Evolutionary conservation across 1,140 invertebrate genomes (phyloP).

Genomic region (Drosophila bipectinata): DNA sequence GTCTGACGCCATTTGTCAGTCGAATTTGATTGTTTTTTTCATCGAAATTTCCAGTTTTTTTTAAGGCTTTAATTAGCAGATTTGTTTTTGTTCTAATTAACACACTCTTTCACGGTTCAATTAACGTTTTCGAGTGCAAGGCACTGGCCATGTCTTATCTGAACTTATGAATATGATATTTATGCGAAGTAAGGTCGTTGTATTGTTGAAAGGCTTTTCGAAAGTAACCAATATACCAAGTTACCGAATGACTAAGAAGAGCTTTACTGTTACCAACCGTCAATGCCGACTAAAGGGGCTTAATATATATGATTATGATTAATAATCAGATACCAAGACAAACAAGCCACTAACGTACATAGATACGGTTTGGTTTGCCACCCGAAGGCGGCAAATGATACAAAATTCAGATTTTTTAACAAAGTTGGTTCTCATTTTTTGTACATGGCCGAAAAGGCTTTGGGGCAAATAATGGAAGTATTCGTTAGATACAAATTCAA

Average conservation of each 20-base stretch:
- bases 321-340: slow-evolving; percentile 40
- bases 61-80: slow-evolving; percentile 60
- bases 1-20: slow-evolving; percentile 37
- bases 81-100: slow-evolving; percentile 60
- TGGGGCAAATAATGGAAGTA: slow-evolving; percentile 18
- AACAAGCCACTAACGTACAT: slow-evolving; percentile 20
- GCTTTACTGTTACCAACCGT: slow-evolving; percentile 46
- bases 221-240: slow-evolving; percentile 45
- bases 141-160: slow-evolving; percentile 32
- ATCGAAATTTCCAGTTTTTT: slow-evolving; percentile 38
- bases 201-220: slow-evolving; percentile 46
- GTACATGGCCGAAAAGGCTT: slow-evolving; percentile 19
- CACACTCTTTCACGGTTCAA: slow-evolving; percentile 38
- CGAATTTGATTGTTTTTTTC: slow-evolving; percentile 39
- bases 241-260: slow-evolving; percentile 18
- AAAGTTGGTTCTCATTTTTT: slow-evolving; percentile 15
- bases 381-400: slow-evolving; percentile 27
- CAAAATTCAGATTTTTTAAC: slow-evolving; percentile 17
- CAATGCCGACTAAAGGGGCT: slow-evolving; percentile 41
- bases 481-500: slow-evolving; percentile 17
- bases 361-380: slow-evolving; percentile 48
- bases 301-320: slow-evolving; percentile 57
- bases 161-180: slow-evolving; percentile 21
- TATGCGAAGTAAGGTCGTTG: slow-evolving; percentile 39
- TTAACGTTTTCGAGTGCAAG: slow-evolving; percentile 70